Evolutionary conservation across 2,888 invertebrate genomes (phyloP).

Genomic region (Aspidapion aeneum): DNA sequence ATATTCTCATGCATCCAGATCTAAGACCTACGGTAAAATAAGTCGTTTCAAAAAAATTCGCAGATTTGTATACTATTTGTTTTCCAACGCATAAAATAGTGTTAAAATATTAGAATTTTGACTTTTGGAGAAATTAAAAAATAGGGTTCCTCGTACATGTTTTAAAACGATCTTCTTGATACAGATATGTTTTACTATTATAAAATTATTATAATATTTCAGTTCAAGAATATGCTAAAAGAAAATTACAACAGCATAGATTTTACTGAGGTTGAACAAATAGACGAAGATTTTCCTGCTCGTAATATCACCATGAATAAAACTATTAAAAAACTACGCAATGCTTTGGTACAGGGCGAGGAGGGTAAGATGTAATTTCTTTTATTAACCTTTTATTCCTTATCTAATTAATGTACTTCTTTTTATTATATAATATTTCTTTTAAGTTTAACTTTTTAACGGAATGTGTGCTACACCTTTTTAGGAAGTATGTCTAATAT

Average conservation of each 20-base stretch:
- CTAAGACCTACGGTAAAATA: slow-evolving; percentile 78
- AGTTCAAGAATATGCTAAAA: slow-evolving; percentile 35
- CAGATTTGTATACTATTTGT: neutral
- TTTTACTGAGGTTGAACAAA: slow-evolving; percentile 89
- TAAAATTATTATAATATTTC: neutral
- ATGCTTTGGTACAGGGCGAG: slow-evolving; percentile 67
- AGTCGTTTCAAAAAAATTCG: no score
- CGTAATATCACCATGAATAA: slow-evolving; percentile 56
- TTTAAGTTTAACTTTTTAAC: no score
- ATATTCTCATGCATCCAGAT: slow-evolving; percentile 91
- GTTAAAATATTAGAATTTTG: no score
- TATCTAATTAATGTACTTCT: no score
- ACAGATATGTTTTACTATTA: no score
- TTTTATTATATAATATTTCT: no score
- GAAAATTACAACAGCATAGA: slow-evolving; percentile 93
- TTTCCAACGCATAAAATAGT: no score
- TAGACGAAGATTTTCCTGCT: slow-evolving; percentile 52
- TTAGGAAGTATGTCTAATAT: slow-evolving; percentile 61
- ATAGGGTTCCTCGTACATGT: no score
- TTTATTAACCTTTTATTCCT: no score
- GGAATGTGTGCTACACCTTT: neutral
- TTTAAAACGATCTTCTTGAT: no score
- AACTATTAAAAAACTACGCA: slow-evolving; percentile 58
- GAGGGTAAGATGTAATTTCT: slow-evolving; percentile 37
- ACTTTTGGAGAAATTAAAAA: no score